Base-by-base conservation (phyloP, 1,140 invertebrate genomes). In the Ips typographus region DNA sequence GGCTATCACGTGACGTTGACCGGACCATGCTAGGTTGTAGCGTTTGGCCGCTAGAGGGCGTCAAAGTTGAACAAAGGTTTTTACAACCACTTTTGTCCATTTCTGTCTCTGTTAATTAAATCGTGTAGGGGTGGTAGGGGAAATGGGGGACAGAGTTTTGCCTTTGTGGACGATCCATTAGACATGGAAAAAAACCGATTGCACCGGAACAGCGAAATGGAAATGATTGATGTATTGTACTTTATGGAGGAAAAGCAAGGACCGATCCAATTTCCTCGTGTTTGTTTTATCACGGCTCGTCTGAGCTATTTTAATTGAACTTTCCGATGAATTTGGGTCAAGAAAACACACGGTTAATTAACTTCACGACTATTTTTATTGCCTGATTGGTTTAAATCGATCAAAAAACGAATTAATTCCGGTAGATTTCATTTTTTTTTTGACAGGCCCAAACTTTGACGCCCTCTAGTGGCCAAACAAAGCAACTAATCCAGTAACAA, bases 201-300 rank as follows among this genome's bases (percentile, higher is more conserved):
- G 44, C 44, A 49, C 44, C 3, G 44, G 22, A 49, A 49, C 22
- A 49, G 44, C 44, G 44, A 49, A 49, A 49, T 49, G 44, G 22
- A 49, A 49, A 49, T 49, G 44, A 49, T 49, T 22, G 44, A 49
- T 49, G 44, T 49, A 49, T 49, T 49, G 44, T 49, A 22, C 22
- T 49, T 49, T 49, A 8, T 49, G 6, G 22, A 49, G 22, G 44
- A 49, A 49, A 49, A 22, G 44, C 44, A 22, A 22, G 44, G 22
- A 6, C 6, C 7, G 44, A 49, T 49, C 44, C 44, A 49, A 49
- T 49, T 49, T 49, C 44, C 6, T 49, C 44, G 6, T 49, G 44
- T 49, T 49, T 49, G 1, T 49, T 49, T 49, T 49, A 6, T 49
- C 7, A 6, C 44, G 1, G 7, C 22, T 22, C 44, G 7, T 49